These are phyloP conservation scores for Coronaproctus castanopsis DNA, from an alignment of 2,888 invertebrate genomes.

Conservation along the genomic window DNA sequence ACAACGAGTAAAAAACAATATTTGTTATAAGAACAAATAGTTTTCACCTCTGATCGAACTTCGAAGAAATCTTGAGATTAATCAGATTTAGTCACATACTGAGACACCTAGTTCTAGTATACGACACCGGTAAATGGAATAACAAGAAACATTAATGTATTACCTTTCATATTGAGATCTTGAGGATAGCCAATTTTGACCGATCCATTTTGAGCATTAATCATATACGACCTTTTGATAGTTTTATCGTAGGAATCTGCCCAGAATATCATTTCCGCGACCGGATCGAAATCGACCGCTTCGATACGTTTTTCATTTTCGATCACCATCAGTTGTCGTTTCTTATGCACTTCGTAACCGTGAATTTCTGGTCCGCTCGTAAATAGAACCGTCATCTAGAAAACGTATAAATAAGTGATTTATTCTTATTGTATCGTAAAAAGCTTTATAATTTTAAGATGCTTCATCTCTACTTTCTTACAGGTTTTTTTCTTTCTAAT, in stretches of 20 bases:
- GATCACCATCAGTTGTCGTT: conserved; percentile 51
- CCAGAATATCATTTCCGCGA: conserved; percentile 77
- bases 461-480: too few species aligned
- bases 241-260: conserved; percentile 78
- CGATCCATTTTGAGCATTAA: conserved; percentile 52
- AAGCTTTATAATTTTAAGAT: too few species aligned
- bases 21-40: too few species aligned
- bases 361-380: conserved; percentile 48
- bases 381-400: conserved; percentile 20
- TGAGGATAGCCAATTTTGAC: conserved; percentile 68
- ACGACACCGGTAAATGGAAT: too few species aligned
- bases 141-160: too few species aligned
- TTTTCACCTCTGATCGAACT: too few species aligned
- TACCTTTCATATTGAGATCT: conserved; percentile 54
- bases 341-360: conserved; percentile 40
- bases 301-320: conserved; percentile 72
- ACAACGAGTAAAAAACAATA: too few species aligned
- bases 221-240: conserved; percentile 78
- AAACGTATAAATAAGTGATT: neutral
- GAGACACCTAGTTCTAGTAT: too few species aligned
- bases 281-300: conserved; percentile 74
- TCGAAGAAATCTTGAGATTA: too few species aligned
- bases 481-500: too few species aligned
- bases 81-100: too few species aligned
- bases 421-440: too few species aligned